These are phyloP conservation scores for Diprion similis DNA, from an alignment of 1,140 invertebrate species.

Conservation along the genomic window DNA sequence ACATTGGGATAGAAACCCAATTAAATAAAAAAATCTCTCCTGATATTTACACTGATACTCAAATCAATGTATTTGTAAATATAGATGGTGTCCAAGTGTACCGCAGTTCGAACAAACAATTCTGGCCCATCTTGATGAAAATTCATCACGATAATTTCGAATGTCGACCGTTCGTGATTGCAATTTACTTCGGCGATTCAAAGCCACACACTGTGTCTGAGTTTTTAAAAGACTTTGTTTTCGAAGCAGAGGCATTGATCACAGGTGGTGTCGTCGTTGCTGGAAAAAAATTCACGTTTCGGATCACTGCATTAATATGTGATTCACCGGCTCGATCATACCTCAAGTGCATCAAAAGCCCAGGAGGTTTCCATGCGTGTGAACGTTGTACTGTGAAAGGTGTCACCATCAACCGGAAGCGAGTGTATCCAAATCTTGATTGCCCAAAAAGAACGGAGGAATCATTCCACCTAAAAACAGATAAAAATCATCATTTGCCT, in stretches of 20 bases:
- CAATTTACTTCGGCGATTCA: conserved; percentile 17
- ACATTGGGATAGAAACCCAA: conserved; percentile 16
- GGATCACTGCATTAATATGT: conserved; percentile 10
- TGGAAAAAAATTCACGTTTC: conserved; percentile 9
- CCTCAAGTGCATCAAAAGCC: conserved; percentile 18
- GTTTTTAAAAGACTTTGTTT: conserved; percentile 21
- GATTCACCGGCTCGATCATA: conserved; percentile 20
- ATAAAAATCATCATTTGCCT: conserved; percentile 23
- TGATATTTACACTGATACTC: conserved; percentile 7
- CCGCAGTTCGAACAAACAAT: conserved; percentile 7
- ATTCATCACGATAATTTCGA: conserved; percentile 20
- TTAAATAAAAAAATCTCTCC: conserved; percentile 4
- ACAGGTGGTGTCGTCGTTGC: conserved; percentile 1
- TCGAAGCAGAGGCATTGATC: conserved; percentile 10
- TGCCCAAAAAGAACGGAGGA: conserved; percentile 14
- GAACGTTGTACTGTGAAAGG: conserved; percentile 25
- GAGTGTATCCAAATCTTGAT: conserved; percentile 24
- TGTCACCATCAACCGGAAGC: conserved; percentile 4
- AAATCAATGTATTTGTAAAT: conserved; percentile 13
- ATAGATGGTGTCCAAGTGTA: conserved; percentile 20
- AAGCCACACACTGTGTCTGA: background rate
- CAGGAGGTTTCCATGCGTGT: conserved; percentile 16
- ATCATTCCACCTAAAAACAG: conserved; percentile 22
- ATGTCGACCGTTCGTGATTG: conserved; percentile 10
- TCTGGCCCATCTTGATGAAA: conserved; percentile 22